Conservation (phyloP, 2,113 vertebrate genomes). For the Dinomys branickii region DNA sequence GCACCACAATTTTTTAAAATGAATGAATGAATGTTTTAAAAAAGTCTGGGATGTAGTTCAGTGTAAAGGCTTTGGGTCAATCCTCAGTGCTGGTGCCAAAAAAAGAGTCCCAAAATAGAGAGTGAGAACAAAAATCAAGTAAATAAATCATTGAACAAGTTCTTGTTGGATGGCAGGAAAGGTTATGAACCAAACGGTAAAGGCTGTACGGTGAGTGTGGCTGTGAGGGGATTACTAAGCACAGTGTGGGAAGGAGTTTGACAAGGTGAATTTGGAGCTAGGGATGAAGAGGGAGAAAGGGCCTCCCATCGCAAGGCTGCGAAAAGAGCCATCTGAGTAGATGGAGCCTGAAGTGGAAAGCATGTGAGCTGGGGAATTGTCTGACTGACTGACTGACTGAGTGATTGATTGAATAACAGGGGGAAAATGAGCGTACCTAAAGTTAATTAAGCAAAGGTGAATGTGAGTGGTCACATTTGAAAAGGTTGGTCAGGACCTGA, state of each 20-base stretch:
- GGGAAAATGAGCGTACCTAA: not conserved
- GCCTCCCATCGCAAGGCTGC: not conserved
- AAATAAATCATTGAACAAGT: not conserved
- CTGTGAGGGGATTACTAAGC: rapidly evolving
- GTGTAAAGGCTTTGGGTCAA: not conserved
- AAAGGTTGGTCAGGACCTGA: not conserved
- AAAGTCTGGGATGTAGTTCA: not conserved
- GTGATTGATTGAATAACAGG: not conserved
- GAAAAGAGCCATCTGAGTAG: not conserved
- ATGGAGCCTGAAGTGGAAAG: not conserved
- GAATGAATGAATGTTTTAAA: not conserved
- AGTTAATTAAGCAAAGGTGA: not conserved
- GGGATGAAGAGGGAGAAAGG: not conserved
- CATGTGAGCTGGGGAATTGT: not conserved
- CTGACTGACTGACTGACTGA: not conserved
- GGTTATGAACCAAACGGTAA: not conserved
- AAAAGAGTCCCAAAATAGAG: not conserved
- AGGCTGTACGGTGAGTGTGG: not conserved
- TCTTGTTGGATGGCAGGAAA: not conserved
- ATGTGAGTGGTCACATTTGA: not conserved
- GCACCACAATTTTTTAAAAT: not conserved
- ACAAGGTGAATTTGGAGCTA: not conserved
- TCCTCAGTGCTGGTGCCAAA: not conserved
- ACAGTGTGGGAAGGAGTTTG: not conserved
- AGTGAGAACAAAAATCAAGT: not conserved